Evolutionary conservation across 2,888 invertebrate genomes (phyloP).

Genomic region (Hypena proboscidalis): DNA sequence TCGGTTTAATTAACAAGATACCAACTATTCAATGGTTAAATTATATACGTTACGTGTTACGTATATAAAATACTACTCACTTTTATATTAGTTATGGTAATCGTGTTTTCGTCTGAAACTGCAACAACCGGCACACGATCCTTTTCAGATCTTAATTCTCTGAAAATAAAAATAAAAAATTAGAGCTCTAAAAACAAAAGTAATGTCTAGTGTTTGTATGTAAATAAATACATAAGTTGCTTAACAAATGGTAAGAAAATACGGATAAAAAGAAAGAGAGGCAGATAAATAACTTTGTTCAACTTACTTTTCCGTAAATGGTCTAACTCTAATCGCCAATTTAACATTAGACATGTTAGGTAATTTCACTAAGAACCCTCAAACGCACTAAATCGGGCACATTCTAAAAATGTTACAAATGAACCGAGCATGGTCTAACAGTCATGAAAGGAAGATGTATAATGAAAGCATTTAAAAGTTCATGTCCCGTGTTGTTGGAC

Average conservation of each 20-base stretch:
- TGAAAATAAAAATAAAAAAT: constrained; percentile 47
- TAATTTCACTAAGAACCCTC: constrained; percentile 4
- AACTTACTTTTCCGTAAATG: constrained; percentile 87
- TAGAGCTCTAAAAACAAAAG: too few species aligned
- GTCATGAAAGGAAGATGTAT: constrained; percentile 14
- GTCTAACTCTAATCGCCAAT: constrained; percentile 87
- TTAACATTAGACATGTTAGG: constrained; percentile 86
- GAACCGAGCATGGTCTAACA: background rate
- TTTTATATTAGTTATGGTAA: constrained; percentile 86
- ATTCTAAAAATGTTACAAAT: background rate
- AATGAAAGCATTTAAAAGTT: constrained; percentile 33
- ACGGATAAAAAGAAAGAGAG: too few species aligned
- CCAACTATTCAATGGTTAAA: too few species aligned
- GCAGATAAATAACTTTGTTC: too few species aligned
- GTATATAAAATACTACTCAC: too few species aligned
- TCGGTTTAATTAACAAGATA: too few species aligned
- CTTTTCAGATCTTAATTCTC: constrained; percentile 70
- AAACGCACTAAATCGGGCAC: too few species aligned
- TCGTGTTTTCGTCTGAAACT: constrained; percentile 75
- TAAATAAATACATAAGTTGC: too few species aligned
- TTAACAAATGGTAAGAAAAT: too few species aligned
- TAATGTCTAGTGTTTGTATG: too few species aligned
- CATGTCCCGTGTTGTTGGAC: constrained; percentile 35
- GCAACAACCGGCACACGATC: constrained; percentile 70
- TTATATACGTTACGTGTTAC: too few species aligned